These are phyloP conservation scores for Eulemur mongoz DNA, from an alignment of 2,797 vertebrate genomes.

Conservation along the genomic window DNA sequence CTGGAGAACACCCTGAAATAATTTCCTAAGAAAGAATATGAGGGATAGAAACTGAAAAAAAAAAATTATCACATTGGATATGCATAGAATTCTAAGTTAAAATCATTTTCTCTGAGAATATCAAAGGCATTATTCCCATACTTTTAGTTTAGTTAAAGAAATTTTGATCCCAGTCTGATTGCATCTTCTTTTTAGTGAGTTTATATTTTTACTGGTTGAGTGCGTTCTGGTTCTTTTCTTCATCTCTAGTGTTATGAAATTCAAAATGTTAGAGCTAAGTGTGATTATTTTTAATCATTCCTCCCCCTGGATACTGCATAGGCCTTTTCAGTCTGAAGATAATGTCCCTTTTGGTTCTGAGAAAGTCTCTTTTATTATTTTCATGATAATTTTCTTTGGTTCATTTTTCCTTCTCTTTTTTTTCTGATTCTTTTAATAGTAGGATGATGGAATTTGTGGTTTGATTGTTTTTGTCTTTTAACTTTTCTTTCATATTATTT, in stretches of 20 bases:
- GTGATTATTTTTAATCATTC: not conserved
- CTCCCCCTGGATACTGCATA: not conserved
- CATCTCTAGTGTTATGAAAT: not conserved
- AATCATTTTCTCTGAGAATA: not conserved
- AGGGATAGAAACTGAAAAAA: not conserved
- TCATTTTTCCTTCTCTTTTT: not conserved
- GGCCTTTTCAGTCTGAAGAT: not conserved
- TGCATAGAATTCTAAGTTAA: not conserved
- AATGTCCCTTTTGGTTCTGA: not conserved
- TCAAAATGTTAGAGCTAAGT: not conserved
- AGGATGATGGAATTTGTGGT: not conserved
- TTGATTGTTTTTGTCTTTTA: not conserved
- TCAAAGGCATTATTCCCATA: not conserved
- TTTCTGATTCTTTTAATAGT: not conserved
- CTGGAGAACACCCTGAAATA: not conserved
- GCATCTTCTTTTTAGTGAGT: not conserved
- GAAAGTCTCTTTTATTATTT: not conserved
- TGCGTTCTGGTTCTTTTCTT: not conserved
- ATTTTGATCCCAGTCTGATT: not conserved
- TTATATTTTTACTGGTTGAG: not conserved
- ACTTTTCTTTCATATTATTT: not conserved
- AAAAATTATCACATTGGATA: not conserved
- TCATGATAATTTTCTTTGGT: not conserved
- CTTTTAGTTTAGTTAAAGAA: not conserved
- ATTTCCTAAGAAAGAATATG: not conserved